phyloP scores from a whole-genome alignment of 2,888 invertebrate species.

The Orthosia gothica region DNA sequence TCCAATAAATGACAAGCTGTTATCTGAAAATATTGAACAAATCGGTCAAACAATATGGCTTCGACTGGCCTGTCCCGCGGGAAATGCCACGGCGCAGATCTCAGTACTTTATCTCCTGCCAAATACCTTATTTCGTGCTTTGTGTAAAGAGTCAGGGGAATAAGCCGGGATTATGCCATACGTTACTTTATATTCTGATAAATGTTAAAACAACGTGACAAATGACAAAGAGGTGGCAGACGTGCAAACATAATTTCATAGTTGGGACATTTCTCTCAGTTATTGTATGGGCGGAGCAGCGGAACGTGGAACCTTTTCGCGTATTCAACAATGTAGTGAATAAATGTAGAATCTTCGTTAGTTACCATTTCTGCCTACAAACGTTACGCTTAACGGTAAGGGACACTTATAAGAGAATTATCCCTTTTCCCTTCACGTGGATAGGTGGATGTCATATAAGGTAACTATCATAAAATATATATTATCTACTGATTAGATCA shows the following conservation, averaged over 20 bases:
- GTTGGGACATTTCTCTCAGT: slow-evolving; percentile 35
- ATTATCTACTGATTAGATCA: not conserved
- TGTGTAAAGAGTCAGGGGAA: slow-evolving; percentile 68
- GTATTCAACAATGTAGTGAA: slow-evolving; percentile 5
- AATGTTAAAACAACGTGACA: slow-evolving; percentile 73
- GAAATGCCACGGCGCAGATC: slow-evolving; percentile 58
- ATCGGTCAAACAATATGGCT: slow-evolving; percentile 38
- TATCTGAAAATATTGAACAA: slow-evolving; percentile 38
- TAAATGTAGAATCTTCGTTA: not conserved
- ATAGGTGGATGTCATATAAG: too few relatives aligned
- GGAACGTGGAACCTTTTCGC: slow-evolving; percentile 2
- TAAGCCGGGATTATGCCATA: slow-evolving; percentile 72
- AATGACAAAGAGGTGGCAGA: slow-evolving; percentile 57
- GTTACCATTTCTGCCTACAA: not conserved
- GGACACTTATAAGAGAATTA: not conserved
- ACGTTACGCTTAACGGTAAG: not conserved
- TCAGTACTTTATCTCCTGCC: slow-evolving; percentile 68
- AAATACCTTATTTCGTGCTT: slow-evolving; percentile 69
- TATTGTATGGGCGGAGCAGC: slow-evolving; percentile 14
- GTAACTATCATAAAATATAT: not conserved
- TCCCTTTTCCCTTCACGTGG: not conserved
- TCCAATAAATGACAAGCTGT: slow-evolving; percentile 46
- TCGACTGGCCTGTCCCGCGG: slow-evolving; percentile 31
- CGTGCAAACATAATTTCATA: slow-evolving; percentile 46
- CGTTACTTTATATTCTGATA: slow-evolving; percentile 67